Evolutionary conservation across 53 echinoderm and acorn worm species (phyloP).

Genomic region (Luidia sarsii): DNA sequence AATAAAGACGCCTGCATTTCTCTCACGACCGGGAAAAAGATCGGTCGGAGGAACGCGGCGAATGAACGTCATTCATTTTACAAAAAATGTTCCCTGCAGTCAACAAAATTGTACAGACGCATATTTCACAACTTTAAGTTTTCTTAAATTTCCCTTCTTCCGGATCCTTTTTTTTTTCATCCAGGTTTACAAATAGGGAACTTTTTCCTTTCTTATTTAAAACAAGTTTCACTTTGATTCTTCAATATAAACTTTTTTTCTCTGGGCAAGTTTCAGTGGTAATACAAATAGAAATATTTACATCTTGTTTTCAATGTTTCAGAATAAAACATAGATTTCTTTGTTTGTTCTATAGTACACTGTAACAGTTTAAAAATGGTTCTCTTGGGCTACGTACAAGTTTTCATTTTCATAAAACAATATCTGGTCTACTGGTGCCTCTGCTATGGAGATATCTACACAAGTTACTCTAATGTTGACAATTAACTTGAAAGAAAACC

Average conservation of each 20-base stretch:
- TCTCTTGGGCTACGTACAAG: slow-evolving; percentile 19
- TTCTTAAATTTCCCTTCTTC: background rate
- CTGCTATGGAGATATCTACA: too few relatives aligned
- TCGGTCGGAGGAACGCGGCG: slow-evolving; percentile 35
- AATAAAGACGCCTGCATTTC: slow-evolving; percentile 27
- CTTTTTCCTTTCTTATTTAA: slow-evolving; percentile 39
- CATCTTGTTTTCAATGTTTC: slow-evolving; percentile 45
- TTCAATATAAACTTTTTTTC: slow-evolving; percentile 49
- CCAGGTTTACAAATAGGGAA: slow-evolving; percentile 30
- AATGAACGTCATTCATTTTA: slow-evolving; percentile 44
- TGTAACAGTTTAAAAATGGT: slow-evolving; percentile 11
- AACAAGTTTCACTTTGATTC: slow-evolving; percentile 33
- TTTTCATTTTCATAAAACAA: too few relatives aligned
- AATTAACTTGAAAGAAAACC: too few relatives aligned
- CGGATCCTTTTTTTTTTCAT: slow-evolving; percentile 33
- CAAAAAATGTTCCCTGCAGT: slow-evolving; percentile 28
- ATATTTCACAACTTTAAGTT: slow-evolving; percentile 19
- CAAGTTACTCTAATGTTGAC: too few relatives aligned
- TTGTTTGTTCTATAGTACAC: slow-evolving; percentile 41
- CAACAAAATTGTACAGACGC: slow-evolving; percentile 51
- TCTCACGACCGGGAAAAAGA: slow-evolving; percentile 26
- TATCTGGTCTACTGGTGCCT: too few relatives aligned
- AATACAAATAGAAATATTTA: slow-evolving; percentile 39
- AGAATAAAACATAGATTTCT: slow-evolving; percentile 14
- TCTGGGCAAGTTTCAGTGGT: slow-evolving; percentile 1